Evolutionary conservation across 2,113 vertebrate species (phyloP), one percentile per base, ranked within the genome.

Genomic region (Daubentonia madagascariensis): DNA sequence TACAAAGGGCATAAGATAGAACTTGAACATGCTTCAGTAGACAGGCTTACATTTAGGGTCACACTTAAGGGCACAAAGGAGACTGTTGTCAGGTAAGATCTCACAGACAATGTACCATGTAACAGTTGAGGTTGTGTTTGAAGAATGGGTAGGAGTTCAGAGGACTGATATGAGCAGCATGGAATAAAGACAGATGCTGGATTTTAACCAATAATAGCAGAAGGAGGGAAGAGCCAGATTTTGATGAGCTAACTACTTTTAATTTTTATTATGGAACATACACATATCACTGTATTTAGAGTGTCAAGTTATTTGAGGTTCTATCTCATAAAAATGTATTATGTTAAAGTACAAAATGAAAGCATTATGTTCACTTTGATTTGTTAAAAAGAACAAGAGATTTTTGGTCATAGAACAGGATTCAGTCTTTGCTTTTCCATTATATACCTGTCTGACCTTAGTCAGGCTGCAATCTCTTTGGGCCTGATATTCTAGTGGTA

Each of bases 31-130:
- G 11, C 1, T 37, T 25, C 11, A 20, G 20, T 3, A 89, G 22
- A 94, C 9, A 68, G 5, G 32, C 5, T 79, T 91, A 80, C 10
- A 65, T 35, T n/a, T 57, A 16, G 43, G 17, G 8, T 2, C 4
- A 9, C 1, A 20, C 8, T 52, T 23, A 35, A 11, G 35, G 45
- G 8, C 16, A 85, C 2, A 52, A 25, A 90, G 48, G 20, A n/a
- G 4, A 54, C 1, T 23, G 25, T 75, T 16, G 68, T 13, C 17
- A 67, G 16, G 0, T 13, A 37, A n/a, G 1, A n/a, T 1, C 14
- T 89, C 54, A 85, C 1, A 76, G 12, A 57, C 7, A 32, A 30
- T 20, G 2, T 8, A 45, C 28, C 43, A 45, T 1, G 28, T 11
- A 32, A 50, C 12, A 37, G 7, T 35, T 30, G 22, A 85, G 10